phyloP scores from a whole-genome alignment of 2,113 vertebrate genomes.

The Hippocampus abdominalis region DNA sequence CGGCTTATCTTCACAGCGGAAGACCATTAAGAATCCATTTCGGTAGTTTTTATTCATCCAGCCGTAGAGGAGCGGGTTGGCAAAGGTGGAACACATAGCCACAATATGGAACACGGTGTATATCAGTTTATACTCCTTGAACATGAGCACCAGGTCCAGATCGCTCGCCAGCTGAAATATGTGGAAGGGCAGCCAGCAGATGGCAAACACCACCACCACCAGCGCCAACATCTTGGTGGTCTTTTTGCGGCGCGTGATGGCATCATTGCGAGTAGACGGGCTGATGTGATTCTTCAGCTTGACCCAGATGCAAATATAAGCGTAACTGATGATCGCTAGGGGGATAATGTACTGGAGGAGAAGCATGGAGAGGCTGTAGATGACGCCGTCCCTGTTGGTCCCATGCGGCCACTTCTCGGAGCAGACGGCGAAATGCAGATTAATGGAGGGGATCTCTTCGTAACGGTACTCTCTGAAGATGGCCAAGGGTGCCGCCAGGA shows the following conservation, averaged over 20 bases:
- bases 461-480: constrained; percentile 87
- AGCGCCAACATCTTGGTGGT: constrained; percentile 89
- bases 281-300: constrained; percentile 88
- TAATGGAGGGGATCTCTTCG: constrained; percentile 82
- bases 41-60: constrained; percentile 97
- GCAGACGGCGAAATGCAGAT: constrained; percentile 83
- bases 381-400: constrained; percentile 81
- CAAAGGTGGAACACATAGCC: constrained; percentile 90
- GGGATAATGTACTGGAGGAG: constrained; percentile 85
- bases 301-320: constrained; percentile 88
- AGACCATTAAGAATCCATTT: constrained; percentile 87
- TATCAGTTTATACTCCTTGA: constrained; percentile 88
- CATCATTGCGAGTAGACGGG: constrained; percentile 78
- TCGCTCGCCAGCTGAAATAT: constrained; percentile 86
- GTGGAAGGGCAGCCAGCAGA: constrained; percentile 89
- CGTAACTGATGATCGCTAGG: constrained; percentile 83
- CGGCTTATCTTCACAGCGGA: constrained; percentile 82
- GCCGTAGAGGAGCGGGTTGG: constrained; percentile 87
- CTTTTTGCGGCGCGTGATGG: constrained; percentile 79
- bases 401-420: constrained; percentile 87
- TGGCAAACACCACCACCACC: constrained; percentile 85
- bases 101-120: constrained; percentile 86
- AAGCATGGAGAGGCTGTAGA: constrained; percentile 90
- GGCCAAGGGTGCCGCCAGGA: constrained; percentile 83
- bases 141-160: constrained; percentile 80